phyloP scores from a whole-genome alignment of 2,113 vertebrate genomes.

The Phalacrocorax aristotelis region DNA sequence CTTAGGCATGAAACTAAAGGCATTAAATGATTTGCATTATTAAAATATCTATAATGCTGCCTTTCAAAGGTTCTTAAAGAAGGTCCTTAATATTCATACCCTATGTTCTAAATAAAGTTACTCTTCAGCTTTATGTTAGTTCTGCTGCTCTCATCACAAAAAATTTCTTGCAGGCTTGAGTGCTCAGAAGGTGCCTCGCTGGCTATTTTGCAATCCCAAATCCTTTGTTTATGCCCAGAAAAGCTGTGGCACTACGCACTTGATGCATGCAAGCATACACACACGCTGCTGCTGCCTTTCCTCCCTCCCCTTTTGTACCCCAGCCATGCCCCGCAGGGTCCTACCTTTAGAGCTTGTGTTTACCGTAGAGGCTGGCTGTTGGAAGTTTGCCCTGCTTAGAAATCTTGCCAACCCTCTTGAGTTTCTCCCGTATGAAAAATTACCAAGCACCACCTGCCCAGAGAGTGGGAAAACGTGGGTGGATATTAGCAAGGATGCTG shows the following conservation, averaged over 20 bases:
- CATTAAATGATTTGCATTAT: conserved; percentile 61
- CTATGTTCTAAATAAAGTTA: conserved; percentile 4
- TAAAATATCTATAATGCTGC: conserved; percentile 37
- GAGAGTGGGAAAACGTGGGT: neutral
- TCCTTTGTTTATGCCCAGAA: neutral
- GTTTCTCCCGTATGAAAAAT: conserved; percentile 12
- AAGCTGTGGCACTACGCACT: neutral
- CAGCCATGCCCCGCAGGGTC: neutral
- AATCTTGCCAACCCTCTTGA: conserved; percentile 14
- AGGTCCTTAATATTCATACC: conserved; percentile 11
- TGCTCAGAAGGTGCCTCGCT: neutral
- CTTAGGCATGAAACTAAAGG: conserved; percentile 52
- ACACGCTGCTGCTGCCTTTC: neutral
- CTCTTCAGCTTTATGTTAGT: neutral
- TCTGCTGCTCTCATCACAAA: neutral
- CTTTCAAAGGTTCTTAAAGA: conserved; percentile 29
- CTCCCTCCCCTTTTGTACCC: neutral
- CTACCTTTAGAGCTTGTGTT: neutral
- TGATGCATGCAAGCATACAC: neutral
- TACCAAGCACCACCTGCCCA: neutral
- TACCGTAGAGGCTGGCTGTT: neutral
- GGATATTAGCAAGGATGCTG: neutral
- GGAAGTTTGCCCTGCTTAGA: conserved; percentile 23
- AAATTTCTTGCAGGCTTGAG: neutral
- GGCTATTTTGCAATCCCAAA: neutral